These are phyloP conservation scores for Elephas maximus DNA, from an alignment of 2,113 vertebrate species.

Conservation along the genomic window DNA sequence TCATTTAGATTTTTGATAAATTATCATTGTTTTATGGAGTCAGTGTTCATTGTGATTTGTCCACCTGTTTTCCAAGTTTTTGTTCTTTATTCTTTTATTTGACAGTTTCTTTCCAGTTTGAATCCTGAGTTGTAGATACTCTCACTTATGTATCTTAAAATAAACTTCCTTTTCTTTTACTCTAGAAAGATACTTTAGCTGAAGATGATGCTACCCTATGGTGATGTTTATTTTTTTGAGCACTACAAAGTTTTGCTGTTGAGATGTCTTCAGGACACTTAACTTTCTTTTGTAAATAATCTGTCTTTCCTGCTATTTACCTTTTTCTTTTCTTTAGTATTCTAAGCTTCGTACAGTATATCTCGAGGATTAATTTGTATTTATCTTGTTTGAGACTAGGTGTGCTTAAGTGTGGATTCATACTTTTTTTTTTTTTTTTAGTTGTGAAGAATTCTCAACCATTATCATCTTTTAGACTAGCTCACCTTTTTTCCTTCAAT, in stretches of 20 bases:
- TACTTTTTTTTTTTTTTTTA: not conserved
- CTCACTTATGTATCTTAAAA: not conserved
- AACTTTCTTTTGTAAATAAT: not conserved
- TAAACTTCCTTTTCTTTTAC: conserved; percentile 5
- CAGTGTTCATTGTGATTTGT: not conserved
- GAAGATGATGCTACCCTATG: not conserved
- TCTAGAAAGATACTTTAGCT: not conserved
- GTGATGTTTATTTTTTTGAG: conserved; percentile 32
- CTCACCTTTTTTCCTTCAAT: not conserved
- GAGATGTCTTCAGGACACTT: not conserved
- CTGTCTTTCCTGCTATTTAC: conserved; percentile 22
- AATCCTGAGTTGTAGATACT: not conserved
- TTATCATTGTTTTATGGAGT: not conserved
- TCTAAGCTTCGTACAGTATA: not conserved
- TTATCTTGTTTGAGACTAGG: not conserved
- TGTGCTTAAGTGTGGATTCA: not conserved
- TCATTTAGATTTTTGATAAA: no score
- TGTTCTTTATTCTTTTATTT: conserved; percentile 30
- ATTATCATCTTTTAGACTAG: not conserved
- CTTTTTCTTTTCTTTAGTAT: conserved; percentile 27
- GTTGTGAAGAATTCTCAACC: conserved; percentile 29
- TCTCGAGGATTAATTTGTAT: conserved; percentile 36
- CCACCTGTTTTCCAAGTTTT: not conserved
- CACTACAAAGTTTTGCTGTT: conserved; percentile 2
- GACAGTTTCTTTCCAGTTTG: conserved; percentile 26